Conservation (phyloP, 1,140 invertebrate genomes). For the Gerris buenoi region DNA sequence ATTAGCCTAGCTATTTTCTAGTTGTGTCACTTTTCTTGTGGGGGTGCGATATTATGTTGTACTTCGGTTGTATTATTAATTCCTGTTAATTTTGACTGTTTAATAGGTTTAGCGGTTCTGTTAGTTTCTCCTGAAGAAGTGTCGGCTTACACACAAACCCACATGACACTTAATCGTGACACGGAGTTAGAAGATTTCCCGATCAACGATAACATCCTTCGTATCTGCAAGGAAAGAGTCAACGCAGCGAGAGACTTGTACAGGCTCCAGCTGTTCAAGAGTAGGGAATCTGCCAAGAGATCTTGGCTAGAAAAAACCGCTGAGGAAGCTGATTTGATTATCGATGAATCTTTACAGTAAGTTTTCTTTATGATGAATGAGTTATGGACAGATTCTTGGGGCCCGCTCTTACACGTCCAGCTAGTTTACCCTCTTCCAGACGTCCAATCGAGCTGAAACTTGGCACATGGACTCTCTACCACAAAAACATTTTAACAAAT, state of each 20-base stretch:
- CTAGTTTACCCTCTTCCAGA: no score
- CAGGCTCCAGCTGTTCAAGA: slow-evolving; percentile 47
- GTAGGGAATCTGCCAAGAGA: slow-evolving; percentile 42
- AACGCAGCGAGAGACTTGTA: slow-evolving; percentile 65
- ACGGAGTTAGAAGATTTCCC: slow-evolving; percentile 72
- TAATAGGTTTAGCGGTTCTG: slow-evolving; percentile 79
- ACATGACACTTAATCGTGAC: slow-evolving; percentile 64
- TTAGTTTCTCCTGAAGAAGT: slow-evolving; percentile 80
- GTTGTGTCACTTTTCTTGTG: no score
- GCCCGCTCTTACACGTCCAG: no score
- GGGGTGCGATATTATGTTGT: no score
- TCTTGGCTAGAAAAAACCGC: slow-evolving; percentile 73
- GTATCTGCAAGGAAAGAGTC: slow-evolving; percentile 52
- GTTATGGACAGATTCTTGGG: background rate
- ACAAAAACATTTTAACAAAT: no score
- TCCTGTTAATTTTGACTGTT: slow-evolving; percentile 32
- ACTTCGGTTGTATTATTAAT: no score
- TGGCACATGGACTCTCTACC: no score
- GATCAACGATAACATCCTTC: slow-evolving; percentile 49
- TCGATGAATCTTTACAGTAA: slow-evolving; percentile 56
- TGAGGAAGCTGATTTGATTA: slow-evolving; percentile 71
- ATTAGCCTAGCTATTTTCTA: no score
- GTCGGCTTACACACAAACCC: slow-evolving; percentile 62
- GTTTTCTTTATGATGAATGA: slow-evolving; percentile 2
- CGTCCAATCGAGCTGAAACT: no score